Evolutionary conservation across 2,113 vertebrate species (phyloP).

Genomic region (Andinoacara biseriatus): DNA sequence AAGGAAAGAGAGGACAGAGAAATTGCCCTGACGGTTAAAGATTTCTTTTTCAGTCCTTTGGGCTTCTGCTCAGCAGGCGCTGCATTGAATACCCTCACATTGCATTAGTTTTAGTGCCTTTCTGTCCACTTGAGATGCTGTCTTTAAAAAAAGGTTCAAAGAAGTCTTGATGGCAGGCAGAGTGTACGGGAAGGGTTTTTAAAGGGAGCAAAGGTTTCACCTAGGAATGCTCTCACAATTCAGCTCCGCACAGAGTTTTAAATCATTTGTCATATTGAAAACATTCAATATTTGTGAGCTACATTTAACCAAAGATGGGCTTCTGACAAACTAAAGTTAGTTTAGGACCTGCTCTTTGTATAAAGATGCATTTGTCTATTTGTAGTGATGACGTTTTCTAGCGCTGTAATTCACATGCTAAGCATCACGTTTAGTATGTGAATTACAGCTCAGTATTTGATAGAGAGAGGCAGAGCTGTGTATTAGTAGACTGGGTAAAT

Average conservation of each 20-base stretch:
- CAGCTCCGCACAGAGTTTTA: not conserved
- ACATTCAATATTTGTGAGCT: not conserved
- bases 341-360: not conserved
- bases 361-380: no score
- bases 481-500: no score
- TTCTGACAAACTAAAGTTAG: not conserved
- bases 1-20: not conserved
- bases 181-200: constrained; percentile 1
- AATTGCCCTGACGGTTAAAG: not conserved
- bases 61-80: not conserved
- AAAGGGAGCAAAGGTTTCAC: constrained; percentile 16
- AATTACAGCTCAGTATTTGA: no score
- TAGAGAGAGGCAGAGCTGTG: no score
- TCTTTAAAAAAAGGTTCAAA: constrained; percentile 21
- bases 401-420: no score
- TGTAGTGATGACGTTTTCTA: no score
- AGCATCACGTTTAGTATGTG: no score
- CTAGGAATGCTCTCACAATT: not conserved
- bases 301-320: not conserved
- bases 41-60: not conserved
- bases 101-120: not conserved
- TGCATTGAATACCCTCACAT: not conserved
- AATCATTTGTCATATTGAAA: constrained; percentile 9
- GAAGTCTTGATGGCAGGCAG: not conserved
- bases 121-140: not conserved